Conservation (phyloP, 35 echinoderm and acorn worm species). For the Lytechinus pictus region DNA sequence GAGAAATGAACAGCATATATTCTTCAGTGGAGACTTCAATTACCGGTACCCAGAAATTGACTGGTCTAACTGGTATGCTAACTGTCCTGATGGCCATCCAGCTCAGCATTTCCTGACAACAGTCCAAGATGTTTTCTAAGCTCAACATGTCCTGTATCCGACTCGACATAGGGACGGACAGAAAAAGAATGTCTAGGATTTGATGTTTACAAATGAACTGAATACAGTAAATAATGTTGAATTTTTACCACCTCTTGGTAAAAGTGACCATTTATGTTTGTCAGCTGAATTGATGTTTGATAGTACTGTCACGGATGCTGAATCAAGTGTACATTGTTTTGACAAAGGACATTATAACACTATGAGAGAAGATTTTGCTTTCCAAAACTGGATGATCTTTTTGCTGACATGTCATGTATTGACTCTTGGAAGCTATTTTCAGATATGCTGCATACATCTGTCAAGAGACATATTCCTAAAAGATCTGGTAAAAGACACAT, state of each 20-base stretch:
- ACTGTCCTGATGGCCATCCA: too few species aligned
- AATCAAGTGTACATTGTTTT: neutral
- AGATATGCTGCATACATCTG: neutral
- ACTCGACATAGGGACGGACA: slow-evolving; percentile 1
- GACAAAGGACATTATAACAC: too few species aligned
- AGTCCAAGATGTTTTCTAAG: too few species aligned
- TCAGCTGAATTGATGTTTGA: slow-evolving; percentile 7
- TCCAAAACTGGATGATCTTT: neutral
- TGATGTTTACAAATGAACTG: slow-evolving; percentile 34
- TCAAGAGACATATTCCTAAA: neutral
- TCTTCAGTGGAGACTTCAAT: too few species aligned
- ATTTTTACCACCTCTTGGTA: slow-evolving; percentile 35
- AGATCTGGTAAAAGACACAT: neutral
- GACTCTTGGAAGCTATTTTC: neutral
- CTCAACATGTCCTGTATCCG: too few species aligned
- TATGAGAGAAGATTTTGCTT: too few species aligned
- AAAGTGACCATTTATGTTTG: slow-evolving; percentile 35
- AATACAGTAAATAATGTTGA: slow-evolving; percentile 42
- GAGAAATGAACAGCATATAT: too few species aligned
- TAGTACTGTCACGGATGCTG: neutral
- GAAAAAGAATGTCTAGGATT: slow-evolving; percentile 11
- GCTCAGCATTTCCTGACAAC: too few species aligned
- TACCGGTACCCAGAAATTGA: too few species aligned
- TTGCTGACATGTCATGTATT: neutral
- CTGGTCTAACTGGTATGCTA: too few species aligned